Evolutionary conservation across 2,113 vertebrate species (phyloP), one percentile per base, ranked within the genome.

Genomic region (Chiloscyllium plagiosum): DNA sequence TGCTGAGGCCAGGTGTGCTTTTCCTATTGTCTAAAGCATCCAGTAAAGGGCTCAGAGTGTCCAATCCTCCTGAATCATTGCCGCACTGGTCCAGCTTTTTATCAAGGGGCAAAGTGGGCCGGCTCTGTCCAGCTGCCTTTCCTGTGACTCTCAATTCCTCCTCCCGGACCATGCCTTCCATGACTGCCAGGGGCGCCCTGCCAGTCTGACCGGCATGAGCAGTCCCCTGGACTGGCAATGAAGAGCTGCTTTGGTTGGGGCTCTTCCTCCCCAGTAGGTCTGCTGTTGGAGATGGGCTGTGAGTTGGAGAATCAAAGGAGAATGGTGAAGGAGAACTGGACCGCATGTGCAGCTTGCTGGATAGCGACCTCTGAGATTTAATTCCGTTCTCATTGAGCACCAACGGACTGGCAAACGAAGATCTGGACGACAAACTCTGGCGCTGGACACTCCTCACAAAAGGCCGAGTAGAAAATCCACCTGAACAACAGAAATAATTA

Each of bases 401-500:
- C 97, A 99, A 97, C 0, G 99, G 99, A 96, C 99, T 99, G 96
- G 98, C 98, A 33, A 99, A 97, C 42, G 99, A 99, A 0, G 99
- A 99, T 95, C 99, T 96, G 50, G 98, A 99, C 0, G 99, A 99
- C 96, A 98, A 96, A 97, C 98, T 99, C 97, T 99, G 99, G 20
- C 98, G 99, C 50, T 99, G 99, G 72, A 99, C 99, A 65, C 99
- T 99, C 96, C 99, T 97, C 95, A 99, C 99, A 50, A 99, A 99
- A 0, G 99, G 99, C 0, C 99, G 98, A 12, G 99, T 98, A 0
- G 99, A 99, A 97, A 99, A 99, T 61, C 99, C 99, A 96, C 99
- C 99, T 99, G 68, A 83, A 86, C 8, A 94, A 95, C 96, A 96
- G 96, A 83, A 80, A 95, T 42, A 61, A 61, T 83, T 29, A 61